Base-by-base conservation (phyloP, 2,797 vertebrate genomes). In the Amphiprion clarkii region DNA sequence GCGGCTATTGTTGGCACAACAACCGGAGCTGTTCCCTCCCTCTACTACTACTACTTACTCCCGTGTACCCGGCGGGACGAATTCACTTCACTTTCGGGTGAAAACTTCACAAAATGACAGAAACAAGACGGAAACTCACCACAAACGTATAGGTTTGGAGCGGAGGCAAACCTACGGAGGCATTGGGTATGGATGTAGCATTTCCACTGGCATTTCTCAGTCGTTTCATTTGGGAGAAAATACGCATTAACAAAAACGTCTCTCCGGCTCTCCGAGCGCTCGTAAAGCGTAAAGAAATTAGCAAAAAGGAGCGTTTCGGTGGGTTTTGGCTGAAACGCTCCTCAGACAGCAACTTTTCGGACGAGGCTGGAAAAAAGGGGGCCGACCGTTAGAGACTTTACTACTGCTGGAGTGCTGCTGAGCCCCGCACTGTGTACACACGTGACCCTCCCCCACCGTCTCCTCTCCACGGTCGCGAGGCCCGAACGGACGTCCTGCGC, bases 381-480 rank as follows among this genome's bases (percentile, higher is more conserved):
- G 89, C 79, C 19, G 91, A 89, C 87, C 86, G 75, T 48, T 39
- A 55, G 71, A 83, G 81, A 84, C 83, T 90, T 93, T 95, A 95
- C 94, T 94, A 95, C 93, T 76, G 83, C 85, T 81, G 85, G 84
- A 89, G 93, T 83, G 93, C 87, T 88, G 84, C 92, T 23, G 66
- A 84, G 73, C 93, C 76, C 93, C 39, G 67, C 90, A 71, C 71
- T 94, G 95, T 94, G 93, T 94, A 89, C 93, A 93, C 96, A 94
- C 95, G 96, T 96, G 96, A 96, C 95, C 88, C 93, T 94, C 93
- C 95, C 94, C 94, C 91, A 91, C 88, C 13, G 60, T 58, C 80
- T 79, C 54, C 64, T 17, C 76, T 73, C 52, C 1, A 33, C 29
- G 59, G 71, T 67, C 82, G 54, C 71, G 79, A 81, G 82, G 79